Percentiles rank a stretch among this genome's conserved stretches.
Evolutionary conservation across 2,113 vertebrate species (phyloP).

Genomic region (Oryzias curvinotus): DNA sequence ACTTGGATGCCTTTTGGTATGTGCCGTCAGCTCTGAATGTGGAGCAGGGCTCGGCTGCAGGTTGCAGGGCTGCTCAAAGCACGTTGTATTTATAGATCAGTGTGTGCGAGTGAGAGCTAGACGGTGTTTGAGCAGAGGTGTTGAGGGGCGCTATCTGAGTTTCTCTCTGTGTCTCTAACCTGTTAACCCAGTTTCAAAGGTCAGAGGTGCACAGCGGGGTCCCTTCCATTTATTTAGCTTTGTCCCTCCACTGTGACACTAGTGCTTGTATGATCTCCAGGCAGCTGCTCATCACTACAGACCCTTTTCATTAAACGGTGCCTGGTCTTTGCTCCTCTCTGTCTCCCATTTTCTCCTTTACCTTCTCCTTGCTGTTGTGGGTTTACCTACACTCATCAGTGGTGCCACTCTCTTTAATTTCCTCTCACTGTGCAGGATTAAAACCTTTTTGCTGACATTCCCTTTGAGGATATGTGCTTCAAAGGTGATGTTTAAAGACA

Average conservation of each 20-base stretch:
- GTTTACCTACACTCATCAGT: slow-evolving; percentile 38
- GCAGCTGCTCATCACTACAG: slow-evolving; percentile 37
- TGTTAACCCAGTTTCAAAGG: slow-evolving; percentile 70
- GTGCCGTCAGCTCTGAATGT: slow-evolving; percentile 51
- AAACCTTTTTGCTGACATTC: slow-evolving; percentile 16
- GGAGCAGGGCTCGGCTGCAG: slow-evolving; percentile 56
- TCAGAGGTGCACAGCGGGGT: slow-evolving; percentile 37
- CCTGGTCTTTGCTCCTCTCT: slow-evolving; percentile 3
- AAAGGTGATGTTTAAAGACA: slow-evolving; percentile 37
- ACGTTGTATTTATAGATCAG: slow-evolving; percentile 70
- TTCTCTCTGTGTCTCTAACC: slow-evolving; percentile 66
- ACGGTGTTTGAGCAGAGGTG: slow-evolving; percentile 35
- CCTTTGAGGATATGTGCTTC: slow-evolving; percentile 40
- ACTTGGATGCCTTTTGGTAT: slow-evolving; percentile 10
- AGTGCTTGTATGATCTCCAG: slow-evolving; percentile 11
- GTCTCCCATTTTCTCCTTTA: neutral
- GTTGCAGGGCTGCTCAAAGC: slow-evolving; percentile 47
- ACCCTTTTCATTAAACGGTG: slow-evolving; percentile 37
- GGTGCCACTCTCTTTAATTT: slow-evolving; percentile 29
- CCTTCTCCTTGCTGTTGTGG: slow-evolving; percentile 31
- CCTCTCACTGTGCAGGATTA: slow-evolving; percentile 22
- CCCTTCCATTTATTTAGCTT: slow-evolving; percentile 4
- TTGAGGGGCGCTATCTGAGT: slow-evolving; percentile 59
- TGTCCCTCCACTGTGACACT: slow-evolving; percentile 2
- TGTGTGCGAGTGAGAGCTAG: slow-evolving; percentile 11